A percentile compares a stretch with the other conserved stretches of the same genome.
These are phyloP conservation scores for Pseudolaguvia tuberculata DNA, from an alignment of 2,113 vertebrate genomes.

Conservation along the genomic window DNA sequence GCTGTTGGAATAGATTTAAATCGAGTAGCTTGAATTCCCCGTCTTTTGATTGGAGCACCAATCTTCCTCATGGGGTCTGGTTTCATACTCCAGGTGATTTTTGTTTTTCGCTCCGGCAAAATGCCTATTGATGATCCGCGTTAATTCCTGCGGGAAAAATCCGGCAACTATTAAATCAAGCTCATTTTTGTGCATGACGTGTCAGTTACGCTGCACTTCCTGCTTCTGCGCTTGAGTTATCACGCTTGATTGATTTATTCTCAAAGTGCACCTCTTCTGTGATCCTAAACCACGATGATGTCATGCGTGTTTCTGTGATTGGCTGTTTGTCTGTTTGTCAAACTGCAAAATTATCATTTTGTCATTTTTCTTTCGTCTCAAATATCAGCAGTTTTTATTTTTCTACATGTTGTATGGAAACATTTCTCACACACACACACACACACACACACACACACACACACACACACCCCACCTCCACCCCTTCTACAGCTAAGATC, in stretches of 20 bases:
- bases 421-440: slow-evolving; percentile 56
- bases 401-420: slow-evolving; percentile 76
- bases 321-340: slow-evolving; percentile 38
- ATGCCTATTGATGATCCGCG: too few species aligned
- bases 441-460: too few species aligned
- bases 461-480: slow-evolving; percentile 35
- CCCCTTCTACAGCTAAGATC: slow-evolving; percentile 52
- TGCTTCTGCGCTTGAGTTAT: neutral
- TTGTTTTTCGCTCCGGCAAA: too few species aligned
- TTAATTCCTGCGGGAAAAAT: slow-evolving; percentile 34
- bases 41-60: slow-evolving; percentile 55
- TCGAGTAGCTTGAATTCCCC: slow-evolving; percentile 13
- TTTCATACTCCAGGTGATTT: slow-evolving; percentile 16
- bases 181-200: neutral
- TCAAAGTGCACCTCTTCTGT: slow-evolving; percentile 46
- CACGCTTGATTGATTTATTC: slow-evolving; percentile 13
- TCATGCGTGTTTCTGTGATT: slow-evolving; percentile 34
- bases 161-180: neutral
- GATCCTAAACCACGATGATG: neutral
- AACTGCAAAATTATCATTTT: slow-evolving; percentile 47
- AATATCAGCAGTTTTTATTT: slow-evolving; percentile 64
- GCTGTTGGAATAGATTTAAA: slow-evolving; percentile 5
- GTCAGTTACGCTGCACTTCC: neutral
- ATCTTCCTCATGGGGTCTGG: slow-evolving; percentile 22
- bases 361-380: slow-evolving; percentile 49